phyloP scores from a whole-genome alignment of 2,888 invertebrate species.

The Leptopilina syphax region DNA sequence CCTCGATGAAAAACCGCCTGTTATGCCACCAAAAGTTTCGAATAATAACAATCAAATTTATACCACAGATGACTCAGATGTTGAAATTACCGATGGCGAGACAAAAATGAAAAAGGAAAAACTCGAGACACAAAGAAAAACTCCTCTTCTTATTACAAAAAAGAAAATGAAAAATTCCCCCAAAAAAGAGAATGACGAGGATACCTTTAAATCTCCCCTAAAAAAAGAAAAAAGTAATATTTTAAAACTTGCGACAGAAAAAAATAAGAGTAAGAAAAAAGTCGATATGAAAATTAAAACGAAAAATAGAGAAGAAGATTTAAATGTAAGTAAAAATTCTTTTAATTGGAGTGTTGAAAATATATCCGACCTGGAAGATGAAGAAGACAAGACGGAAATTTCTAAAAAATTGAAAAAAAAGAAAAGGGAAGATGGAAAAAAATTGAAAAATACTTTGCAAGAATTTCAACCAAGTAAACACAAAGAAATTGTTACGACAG shows the following conservation, averaged over 20 bases:
- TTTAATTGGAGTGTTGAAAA: background rate
- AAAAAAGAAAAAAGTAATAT: no score
- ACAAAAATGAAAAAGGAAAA: constrained; percentile 19
- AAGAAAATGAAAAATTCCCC: background rate
- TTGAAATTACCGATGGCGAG: background rate
- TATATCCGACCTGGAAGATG: background rate
- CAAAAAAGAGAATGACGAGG: constrained; percentile 7
- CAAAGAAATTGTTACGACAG: background rate
- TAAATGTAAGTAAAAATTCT: background rate
- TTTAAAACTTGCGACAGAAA: no score
- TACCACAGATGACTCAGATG: no score
- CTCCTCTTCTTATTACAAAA: background rate
- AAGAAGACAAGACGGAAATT: background rate
- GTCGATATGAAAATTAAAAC: constrained; percentile 7
- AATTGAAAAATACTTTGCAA: background rate
- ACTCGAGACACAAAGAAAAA: constrained; percentile 1
- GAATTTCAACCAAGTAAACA: background rate
- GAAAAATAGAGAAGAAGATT: constrained; percentile 4
- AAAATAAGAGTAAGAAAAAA: background rate
- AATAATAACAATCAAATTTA: background rate
- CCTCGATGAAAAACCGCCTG: constrained; percentile 7
- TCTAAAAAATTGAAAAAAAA: background rate
- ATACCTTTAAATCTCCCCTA: no score
- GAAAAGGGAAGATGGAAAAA: background rate
- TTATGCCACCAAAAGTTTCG: background rate